Percentiles rank a stretch among this genome's conserved stretches.
These are phyloP conservation scores for Blastomussa wellsi DNA, from an alignment of 92 coral and sea anemone genomes.

Conservation along the genomic window DNA sequence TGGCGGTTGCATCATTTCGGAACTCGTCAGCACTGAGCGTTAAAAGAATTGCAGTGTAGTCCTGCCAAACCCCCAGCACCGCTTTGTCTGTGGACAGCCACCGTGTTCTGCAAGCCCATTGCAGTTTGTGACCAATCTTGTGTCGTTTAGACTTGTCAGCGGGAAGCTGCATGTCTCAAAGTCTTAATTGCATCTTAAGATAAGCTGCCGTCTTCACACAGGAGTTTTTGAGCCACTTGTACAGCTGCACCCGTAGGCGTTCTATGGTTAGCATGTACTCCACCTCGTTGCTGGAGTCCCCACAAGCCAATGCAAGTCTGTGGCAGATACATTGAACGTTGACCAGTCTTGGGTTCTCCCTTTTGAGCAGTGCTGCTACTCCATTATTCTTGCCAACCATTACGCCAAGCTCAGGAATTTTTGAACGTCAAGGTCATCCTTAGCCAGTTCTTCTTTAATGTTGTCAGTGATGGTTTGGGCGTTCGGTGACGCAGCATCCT, in stretches of 20 bases:
- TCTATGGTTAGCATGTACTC: constrained; percentile 21
- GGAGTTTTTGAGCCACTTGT: constrained; percentile 33
- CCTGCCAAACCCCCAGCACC: constrained; percentile 40
- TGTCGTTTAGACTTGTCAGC: constrained; percentile 2
- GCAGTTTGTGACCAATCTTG: constrained; percentile 22
- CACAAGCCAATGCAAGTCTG: constrained; percentile 25
- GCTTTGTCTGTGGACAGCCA: constrained; percentile 51
- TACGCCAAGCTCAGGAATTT: constrained; percentile 12
- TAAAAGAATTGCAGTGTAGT: not conserved
- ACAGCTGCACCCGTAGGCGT: constrained; percentile 4
- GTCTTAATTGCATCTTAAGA: not conserved
- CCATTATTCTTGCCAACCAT: constrained; percentile 21
- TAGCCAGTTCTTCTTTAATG: constrained; percentile 15
- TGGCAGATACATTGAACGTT: constrained; percentile 24
- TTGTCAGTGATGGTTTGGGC: constrained; percentile 29
- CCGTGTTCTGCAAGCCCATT: constrained; percentile 42
- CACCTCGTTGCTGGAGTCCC: constrained; percentile 20
- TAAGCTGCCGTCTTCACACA: constrained; percentile 14
- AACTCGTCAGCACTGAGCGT: constrained; percentile 14
- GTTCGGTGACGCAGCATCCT: constrained; percentile 10
- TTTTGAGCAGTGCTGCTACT: constrained; percentile 10
- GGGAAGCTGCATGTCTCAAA: constrained; percentile 12
- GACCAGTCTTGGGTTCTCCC: constrained; percentile 1
- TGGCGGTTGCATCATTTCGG: not conserved
- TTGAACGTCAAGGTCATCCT: constrained; percentile 20